Percentiles rank a stretch among this genome's conserved stretches.
These are phyloP conservation scores for Mesorhabditis sp. DNA, from an alignment of 2,888 invertebrate genomes.

Conservation along the genomic window DNA sequence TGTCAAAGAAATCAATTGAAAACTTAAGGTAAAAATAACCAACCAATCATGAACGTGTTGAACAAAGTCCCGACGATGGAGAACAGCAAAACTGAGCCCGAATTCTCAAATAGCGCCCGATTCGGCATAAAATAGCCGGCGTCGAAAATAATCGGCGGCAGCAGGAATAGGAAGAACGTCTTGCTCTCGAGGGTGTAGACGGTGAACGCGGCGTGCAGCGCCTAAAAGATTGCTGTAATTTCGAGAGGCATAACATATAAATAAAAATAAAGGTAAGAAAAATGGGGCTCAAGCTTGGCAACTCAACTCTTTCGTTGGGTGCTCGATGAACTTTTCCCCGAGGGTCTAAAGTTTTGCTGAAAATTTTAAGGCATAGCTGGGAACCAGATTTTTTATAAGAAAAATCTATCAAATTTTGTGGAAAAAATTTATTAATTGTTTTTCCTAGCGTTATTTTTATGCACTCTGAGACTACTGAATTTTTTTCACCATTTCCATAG, in stretches of 20 bases:
- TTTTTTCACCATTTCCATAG: too few relatives aligned
- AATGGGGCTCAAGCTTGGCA: not conserved
- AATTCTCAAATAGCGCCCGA: conserved; percentile 88
- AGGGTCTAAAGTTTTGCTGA: too few relatives aligned
- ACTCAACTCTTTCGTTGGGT: too few relatives aligned
- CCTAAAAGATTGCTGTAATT: conserved; percentile 1
- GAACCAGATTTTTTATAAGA: too few relatives aligned
- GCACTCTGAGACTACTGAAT: too few relatives aligned
- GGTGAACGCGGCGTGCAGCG: not conserved
- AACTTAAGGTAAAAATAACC: not conserved
- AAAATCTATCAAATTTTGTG: too few relatives aligned
- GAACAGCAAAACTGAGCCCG: conserved; percentile 84
- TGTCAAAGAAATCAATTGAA: too few relatives aligned
- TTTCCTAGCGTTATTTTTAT: too few relatives aligned
- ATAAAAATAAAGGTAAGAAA: not conserved
- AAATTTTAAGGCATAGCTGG: too few relatives aligned
- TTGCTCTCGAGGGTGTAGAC: conserved; percentile 64
- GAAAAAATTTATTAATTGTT: too few relatives aligned
- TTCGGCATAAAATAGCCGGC: conserved; percentile 63
- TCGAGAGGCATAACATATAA: not conserved
- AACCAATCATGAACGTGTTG: conserved; percentile 72
- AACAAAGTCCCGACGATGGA: conserved; percentile 87
- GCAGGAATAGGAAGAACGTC: conserved; percentile 93
- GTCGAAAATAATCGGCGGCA: conserved; percentile 95
- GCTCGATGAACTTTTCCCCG: too few relatives aligned